A percentile compares a stretch with the other conserved stretches of the same genome.
These are phyloP conservation scores for Ennomos fuscantarius DNA, from an alignment of 2,888 invertebrate species.

Conservation along the genomic window DNA sequence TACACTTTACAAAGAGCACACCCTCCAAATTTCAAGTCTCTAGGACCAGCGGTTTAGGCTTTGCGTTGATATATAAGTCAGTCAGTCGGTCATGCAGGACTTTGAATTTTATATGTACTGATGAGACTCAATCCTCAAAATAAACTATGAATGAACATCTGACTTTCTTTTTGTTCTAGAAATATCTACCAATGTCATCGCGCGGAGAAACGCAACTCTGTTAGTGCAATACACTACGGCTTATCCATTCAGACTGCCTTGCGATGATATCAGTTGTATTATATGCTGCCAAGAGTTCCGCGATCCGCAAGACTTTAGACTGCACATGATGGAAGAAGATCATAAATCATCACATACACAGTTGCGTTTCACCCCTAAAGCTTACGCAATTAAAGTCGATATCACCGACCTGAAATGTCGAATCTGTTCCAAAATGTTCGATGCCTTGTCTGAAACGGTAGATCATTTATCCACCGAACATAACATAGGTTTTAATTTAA, in stretches of 20 bases:
- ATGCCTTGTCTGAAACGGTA: conserved; percentile 39
- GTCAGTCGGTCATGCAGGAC: too few relatives aligned
- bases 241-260: conserved; percentile 56
- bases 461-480: conserved; percentile 44
- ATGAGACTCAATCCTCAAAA: too few relatives aligned
- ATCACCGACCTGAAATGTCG: conserved; percentile 50
- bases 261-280: conserved; percentile 21
- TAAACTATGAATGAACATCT: conserved; percentile 21
- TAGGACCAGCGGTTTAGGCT: too few relatives aligned
- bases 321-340: conserved; percentile 47
- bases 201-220: conserved; percentile 52
- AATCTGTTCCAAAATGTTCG: conserved; percentile 39
- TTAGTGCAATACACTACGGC: conserved; percentile 53
- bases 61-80: too few relatives aligned
- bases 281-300: conserved; percentile 49
- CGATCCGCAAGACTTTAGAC: conserved; percentile 47
- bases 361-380: conserved; percentile 13
- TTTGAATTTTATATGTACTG: too few relatives aligned
- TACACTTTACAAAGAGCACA: too few relatives aligned
- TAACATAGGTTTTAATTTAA: conserved; percentile 19
- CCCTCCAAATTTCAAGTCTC: too few relatives aligned
- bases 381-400: conserved; percentile 47
- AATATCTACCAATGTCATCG: conserved; percentile 46
- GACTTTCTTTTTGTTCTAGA: conserved; percentile 60
- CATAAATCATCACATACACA: conserved; percentile 14